Evolutionary conservation across 2,797 vertebrate species (phyloP).

Genomic region (Orestias chungarensis): DNA sequence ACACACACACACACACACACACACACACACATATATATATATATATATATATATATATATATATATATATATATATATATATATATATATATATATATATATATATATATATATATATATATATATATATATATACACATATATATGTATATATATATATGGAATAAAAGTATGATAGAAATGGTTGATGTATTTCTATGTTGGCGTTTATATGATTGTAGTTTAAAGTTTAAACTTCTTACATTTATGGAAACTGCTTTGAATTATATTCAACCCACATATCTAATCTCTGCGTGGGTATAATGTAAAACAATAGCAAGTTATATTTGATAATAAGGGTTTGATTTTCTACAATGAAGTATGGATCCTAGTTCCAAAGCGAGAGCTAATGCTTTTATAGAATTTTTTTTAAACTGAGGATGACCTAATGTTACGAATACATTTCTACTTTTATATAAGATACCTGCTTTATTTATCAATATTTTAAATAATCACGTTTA

Average conservation of each 20-base stretch:
- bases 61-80: too few relatives aligned
- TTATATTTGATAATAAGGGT: background rate
- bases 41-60: too few relatives aligned
- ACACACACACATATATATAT: too few relatives aligned
- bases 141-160: background rate
- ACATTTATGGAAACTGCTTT: background rate
- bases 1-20: too few relatives aligned
- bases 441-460: background rate
- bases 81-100: background rate
- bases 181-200: background rate
- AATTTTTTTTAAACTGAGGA: background rate
- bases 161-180: background rate
- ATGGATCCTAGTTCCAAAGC: background rate
- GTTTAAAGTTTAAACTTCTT: background rate
- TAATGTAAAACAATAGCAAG: conserved; percentile 4
- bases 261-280: conserved; percentile 7
- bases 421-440: too few relatives aligned
- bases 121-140: background rate
- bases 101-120: background rate
- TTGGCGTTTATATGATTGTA: background rate
- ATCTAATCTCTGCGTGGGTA: background rate
- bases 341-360: background rate
- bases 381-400: background rate
- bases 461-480: conserved; percentile 12
- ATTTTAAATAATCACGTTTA: conserved; percentile 23